A percentile compares a stretch with the other conserved stretches of the same genome.
Conservation (phyloP, 2,797 vertebrate genomes). For the Dicrostonyx torquatus region DNA sequence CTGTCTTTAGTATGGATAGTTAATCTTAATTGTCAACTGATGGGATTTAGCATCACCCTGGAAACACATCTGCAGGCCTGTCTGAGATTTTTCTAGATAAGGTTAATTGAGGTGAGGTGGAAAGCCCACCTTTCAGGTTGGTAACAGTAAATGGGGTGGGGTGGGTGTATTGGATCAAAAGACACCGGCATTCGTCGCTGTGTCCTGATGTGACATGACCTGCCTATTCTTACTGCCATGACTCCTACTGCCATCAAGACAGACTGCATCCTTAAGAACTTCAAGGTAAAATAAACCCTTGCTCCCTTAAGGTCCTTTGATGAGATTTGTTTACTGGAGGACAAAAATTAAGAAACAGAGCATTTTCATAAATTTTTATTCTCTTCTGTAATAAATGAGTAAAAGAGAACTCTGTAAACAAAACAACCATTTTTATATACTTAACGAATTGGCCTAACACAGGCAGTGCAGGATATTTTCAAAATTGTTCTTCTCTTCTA, state of each 20-base stretch:
- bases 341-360: background rate
- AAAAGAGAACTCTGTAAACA: background rate
- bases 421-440: background rate
- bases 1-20: background rate
- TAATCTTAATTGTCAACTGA: background rate
- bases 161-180: background rate
- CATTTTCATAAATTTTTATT: slow-evolving; percentile 12
- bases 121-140: background rate
- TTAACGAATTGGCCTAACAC: background rate
- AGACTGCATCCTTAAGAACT: background rate
- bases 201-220: background rate
- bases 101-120: background rate
- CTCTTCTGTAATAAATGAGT: background rate
- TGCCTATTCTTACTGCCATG: background rate
- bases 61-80: background rate
- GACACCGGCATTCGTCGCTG: background rate
- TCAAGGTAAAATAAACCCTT: background rate
- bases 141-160: background rate
- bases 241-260: no score
- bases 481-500: background rate
- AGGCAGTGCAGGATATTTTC: background rate
- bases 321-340: background rate
- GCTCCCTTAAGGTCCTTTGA: background rate
- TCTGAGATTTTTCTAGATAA: background rate
- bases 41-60: background rate